A percentile compares a stretch with the other conserved stretches of the same genome.
These are phyloP conservation scores for Macroramphosus scolopax DNA, from an alignment of 2,797 vertebrate species.

Conservation along the genomic window DNA sequence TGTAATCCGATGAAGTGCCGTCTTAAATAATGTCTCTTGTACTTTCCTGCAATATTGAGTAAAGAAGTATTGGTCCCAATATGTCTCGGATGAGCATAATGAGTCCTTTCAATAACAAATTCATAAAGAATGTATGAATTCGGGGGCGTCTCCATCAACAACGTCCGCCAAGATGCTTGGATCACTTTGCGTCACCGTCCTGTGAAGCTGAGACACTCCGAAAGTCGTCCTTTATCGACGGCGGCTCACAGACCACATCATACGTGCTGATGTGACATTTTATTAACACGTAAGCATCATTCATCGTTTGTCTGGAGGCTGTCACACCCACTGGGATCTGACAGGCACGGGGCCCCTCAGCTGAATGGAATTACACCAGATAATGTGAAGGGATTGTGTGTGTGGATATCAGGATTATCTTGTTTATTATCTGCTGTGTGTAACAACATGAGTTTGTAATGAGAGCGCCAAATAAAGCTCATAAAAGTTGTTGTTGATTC, in stretches of 20 bases:
- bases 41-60: constrained; percentile 55
- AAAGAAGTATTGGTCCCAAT: constrained; percentile 67
- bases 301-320: constrained; percentile 41
- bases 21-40: constrained; percentile 61
- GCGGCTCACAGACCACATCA: constrained; percentile 39
- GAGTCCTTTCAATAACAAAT: constrained; percentile 75
- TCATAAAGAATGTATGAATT: constrained; percentile 81
- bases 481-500: no score
- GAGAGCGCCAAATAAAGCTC: no score
- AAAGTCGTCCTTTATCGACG: constrained; percentile 27
- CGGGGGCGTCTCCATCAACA: constrained; percentile 27
- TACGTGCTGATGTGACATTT: constrained; percentile 44
- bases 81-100: constrained; percentile 73
- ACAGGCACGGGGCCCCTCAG: constrained; percentile 27
- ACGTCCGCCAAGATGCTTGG: constrained; percentile 33
- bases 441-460: no score
- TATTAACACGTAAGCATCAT: constrained; percentile 51
- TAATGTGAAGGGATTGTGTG: no score
- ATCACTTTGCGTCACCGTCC: constrained; percentile 61
- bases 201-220: constrained; percentile 2
- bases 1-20: constrained; percentile 72
- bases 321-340: constrained; percentile 43
- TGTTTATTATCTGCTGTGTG: no score
- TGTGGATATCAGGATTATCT: no score
- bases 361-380: constrained; percentile 36